phyloP scores from a whole-genome alignment of 2,113 vertebrate genomes.

The Nothocercus nigrocapillus region DNA sequence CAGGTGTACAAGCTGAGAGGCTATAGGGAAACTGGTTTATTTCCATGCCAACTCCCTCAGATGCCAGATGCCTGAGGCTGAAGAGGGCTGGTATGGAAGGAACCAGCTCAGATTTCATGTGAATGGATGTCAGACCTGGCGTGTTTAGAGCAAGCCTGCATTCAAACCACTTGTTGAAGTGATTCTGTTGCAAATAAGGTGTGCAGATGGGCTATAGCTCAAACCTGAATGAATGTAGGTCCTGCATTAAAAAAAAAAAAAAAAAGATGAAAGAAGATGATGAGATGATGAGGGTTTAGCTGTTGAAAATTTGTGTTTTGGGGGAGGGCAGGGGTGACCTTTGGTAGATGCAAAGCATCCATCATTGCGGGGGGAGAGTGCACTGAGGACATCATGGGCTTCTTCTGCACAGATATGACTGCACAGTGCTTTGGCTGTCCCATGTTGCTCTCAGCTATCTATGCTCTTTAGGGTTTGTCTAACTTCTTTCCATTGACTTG shows the following conservation, averaged over 20 bases:
- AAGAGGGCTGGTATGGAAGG: not conserved
- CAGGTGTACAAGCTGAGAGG: not conserved
- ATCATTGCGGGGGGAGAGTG: not conserved
- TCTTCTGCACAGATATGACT: not conserved
- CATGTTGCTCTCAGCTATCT: rapidly evolving
- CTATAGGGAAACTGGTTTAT: not conserved
- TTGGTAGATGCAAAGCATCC: not conserved
- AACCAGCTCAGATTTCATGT: not conserved
- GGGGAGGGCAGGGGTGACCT: no score
- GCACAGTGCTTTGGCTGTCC: not conserved
- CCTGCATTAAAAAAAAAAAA: not conserved
- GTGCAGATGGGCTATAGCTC: not conserved
- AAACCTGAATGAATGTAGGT: not conserved
- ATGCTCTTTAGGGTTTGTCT: not conserved
- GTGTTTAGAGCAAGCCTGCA: not conserved
- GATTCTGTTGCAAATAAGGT: not conserved
- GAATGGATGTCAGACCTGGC: not conserved
- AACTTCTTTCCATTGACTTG: not conserved
- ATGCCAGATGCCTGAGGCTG: not conserved
- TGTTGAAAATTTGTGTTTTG: not conserved
- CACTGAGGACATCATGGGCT: not conserved
- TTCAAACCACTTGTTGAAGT: not conserved
- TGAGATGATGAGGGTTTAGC: not conserved
- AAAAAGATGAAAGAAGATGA: no score
- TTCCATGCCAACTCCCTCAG: not conserved